phyloP scores from a whole-genome alignment of 2,113 vertebrate genomes.

The Poecile atricapillus region DNA sequence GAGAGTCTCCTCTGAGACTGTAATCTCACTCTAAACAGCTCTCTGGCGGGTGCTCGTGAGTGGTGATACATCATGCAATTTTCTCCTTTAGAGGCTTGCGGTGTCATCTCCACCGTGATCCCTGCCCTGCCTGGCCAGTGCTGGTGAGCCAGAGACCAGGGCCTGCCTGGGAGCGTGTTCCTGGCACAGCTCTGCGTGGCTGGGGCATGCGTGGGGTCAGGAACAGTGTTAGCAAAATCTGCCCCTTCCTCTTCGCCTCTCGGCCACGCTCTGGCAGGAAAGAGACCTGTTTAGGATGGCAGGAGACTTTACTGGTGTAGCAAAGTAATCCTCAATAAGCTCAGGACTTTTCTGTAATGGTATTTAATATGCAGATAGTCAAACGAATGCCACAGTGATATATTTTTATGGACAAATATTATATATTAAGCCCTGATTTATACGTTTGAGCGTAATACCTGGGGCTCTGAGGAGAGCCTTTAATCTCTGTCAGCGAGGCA shows the following conservation, averaged over 20 bases:
- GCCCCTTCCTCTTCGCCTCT: not conserved
- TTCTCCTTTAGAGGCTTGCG: conserved; percentile 2
- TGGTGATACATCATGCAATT: conserved; percentile 57
- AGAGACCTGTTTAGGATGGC: not conserved
- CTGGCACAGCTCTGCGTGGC: accelerated
- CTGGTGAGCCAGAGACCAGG: not conserved
- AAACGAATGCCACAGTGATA: conserved; percentile 35
- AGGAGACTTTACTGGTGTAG: not conserved
- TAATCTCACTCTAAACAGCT: conserved; percentile 67
- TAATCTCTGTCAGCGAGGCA: conserved; percentile 59
- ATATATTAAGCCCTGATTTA: conserved; percentile 62
- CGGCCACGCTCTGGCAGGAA: not conserved
- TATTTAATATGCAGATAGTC: conserved; percentile 59
- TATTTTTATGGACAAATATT: conserved; percentile 63
- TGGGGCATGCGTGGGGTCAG: accelerated
- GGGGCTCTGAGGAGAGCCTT: conserved; percentile 56
- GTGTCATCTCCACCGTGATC: conserved; percentile 7
- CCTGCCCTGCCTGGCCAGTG: not conserved
- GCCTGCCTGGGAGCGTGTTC: not conserved
- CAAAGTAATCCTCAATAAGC: conserved; percentile 36
- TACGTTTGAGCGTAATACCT: conserved; percentile 53
- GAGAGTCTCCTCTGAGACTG: conserved; percentile 63
- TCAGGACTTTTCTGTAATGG: not conserved
- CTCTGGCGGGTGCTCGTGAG: conserved; percentile 39
- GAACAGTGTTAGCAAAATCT: not conserved